A percentile compares a stretch with the other conserved stretches of the same genome.
Evolutionary conservation across 1,140 invertebrate species (phyloP).

Genomic region (Hydropsyche tenuis): DNA sequence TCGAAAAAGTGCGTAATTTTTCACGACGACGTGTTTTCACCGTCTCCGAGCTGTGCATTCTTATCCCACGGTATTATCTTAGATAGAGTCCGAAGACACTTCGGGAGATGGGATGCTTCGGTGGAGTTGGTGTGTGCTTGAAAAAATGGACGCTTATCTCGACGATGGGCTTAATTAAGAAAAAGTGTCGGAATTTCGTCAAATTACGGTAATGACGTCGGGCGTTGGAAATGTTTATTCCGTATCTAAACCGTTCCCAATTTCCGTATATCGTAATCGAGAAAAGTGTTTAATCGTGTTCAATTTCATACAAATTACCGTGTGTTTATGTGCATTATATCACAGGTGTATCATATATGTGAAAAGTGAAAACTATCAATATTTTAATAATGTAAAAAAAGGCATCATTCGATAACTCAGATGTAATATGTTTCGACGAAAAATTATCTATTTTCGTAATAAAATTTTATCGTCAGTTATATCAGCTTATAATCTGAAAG

Average conservation of each 20-base stretch:
- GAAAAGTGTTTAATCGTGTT: background rate
- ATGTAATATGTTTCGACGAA: no score
- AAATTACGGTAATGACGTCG: background rate
- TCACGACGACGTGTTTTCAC: slow-evolving; percentile 9
- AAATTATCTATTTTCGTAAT: no score
- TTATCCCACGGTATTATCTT: slow-evolving; percentile 41
- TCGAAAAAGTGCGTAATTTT: slow-evolving; percentile 31
- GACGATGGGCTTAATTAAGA: slow-evolving; percentile 36
- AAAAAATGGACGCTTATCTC: slow-evolving; percentile 33
- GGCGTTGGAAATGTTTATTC: background rate
- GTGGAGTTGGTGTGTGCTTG: background rate
- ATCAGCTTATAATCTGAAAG: background rate
- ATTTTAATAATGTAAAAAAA: no score
- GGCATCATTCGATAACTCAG: no score
- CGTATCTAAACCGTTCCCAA: slow-evolving; percentile 16
- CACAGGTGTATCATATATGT: no score
- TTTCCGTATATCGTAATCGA: slow-evolving; percentile 14
- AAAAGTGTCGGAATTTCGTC: slow-evolving; percentile 37
- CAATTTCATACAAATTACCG: slow-evolving; percentile 7
- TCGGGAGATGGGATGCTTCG: background rate
- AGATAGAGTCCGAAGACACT: slow-evolving; percentile 11
- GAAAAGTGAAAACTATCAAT: no score
- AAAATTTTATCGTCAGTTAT: no score
- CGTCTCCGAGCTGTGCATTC: slow-evolving; percentile 32
- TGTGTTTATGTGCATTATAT: slow-evolving; percentile 1